Evolutionary conservation across 2,888 invertebrate genomes (phyloP), one percentile per base, ranked within the genome.

Genomic region (Lycophotia porphyrea): DNA sequence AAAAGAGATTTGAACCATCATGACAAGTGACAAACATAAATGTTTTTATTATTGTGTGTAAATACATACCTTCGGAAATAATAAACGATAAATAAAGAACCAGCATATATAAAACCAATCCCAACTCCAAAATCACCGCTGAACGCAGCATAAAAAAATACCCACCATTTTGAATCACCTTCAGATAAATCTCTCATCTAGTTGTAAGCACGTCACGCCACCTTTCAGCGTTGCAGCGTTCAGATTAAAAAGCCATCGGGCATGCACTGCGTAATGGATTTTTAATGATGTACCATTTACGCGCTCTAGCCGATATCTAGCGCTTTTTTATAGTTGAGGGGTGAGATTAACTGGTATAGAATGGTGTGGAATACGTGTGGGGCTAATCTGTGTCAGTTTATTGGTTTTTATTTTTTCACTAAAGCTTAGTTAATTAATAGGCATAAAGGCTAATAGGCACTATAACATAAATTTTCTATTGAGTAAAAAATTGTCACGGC

Each of bases 231-330:
- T 70, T 86, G 83, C 86, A 82, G 58, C 71, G 83, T 78, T 81
- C 81, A 92, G 91, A 93, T 93, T 92, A 93, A 92, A 92, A 90
- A 89, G 85, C 89, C 89, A 91, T 93, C 90, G 88, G 81, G 86
- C 86, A 89, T 92, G 92, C 92, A 90, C 70, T 80, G 84, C 87
- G 91, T 94, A 94, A 94, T 94, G 93, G 90, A 84, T 93, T 93
- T 92, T 91, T 94, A 93, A 94, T 94, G 93, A 88, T 74, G 87
- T 84, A 78, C 88, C 91, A 88, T 91, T 90, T 87, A 78, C 74
- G 80, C 84, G 84, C 79, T 81, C 76, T 86, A 84, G 80, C 66
- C 80, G 77, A 82, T 84, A 84, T 85, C 82, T 81, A 84, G 84
- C 80, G 82, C 71, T 76, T 82, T 86, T 42, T 86, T 85, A 81